Evolutionary conservation across 1,140 invertebrate species (phyloP), one percentile per base, ranked within the genome.

Genomic region (Hermetia illucens): DNA sequence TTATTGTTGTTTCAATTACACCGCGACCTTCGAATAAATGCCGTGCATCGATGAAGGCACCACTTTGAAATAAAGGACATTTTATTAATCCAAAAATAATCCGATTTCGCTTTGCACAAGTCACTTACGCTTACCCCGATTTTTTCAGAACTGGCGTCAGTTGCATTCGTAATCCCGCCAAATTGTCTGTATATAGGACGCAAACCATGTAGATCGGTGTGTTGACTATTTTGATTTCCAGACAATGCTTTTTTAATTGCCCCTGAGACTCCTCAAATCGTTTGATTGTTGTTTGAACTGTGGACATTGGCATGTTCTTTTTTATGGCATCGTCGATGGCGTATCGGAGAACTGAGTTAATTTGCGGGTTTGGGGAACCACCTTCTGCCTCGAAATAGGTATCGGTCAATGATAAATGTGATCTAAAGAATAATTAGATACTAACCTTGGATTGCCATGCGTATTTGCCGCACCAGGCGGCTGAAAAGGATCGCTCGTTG

Each of bases 321-420:
- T 68, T 70, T 40, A 66, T 66, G 2, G 73, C 74, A 48, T 69
- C 53, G 17, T 73, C 71, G 25, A 82, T 64, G 16, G 70, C 43
- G 33, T 66, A 62, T 6, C 63, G 55, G 16, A 82, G 49, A 39
- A 64, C 65, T 2, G 46, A 10, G 54, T 81, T 81, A 3, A 62
- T 12, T 6, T 54, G 53, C 1, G 75, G 74, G 49, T 79, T 70
- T 10, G 58, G 10, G 21, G 58, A 67, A 38, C 68, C 66, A 27
- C 63, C 64, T 35, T 69, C 73, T 6, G 31, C 66, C n/a, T n/a
- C n/a, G n/a, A n/a, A n/a, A n/a, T n/a, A n/a, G 39, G 16, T 3
- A 33, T 21, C 27, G 20, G 12, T 21, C 40, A 17, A 37, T 17
- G 41, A 35, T 32, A 29, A 38, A 35, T 39, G 38, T 42, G 36